A percentile compares a stretch with the other conserved stretches of the same genome.
Evolutionary conservation across 2,113 vertebrate species (phyloP).

Genomic region (Paratilapia polleni): DNA sequence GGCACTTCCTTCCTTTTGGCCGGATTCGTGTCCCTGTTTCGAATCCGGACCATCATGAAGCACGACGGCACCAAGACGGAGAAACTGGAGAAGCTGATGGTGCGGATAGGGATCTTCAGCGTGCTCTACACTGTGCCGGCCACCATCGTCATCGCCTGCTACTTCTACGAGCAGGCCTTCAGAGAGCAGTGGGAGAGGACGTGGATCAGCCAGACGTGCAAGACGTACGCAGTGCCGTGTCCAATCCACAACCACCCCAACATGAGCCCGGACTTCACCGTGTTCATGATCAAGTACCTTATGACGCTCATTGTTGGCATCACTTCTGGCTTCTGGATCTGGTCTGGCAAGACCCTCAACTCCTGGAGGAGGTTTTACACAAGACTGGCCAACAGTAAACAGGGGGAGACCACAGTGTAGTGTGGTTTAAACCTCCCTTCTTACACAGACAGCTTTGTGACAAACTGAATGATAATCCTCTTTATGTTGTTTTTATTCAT

Average conservation of each 20-base stretch:
- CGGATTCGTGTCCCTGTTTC: slow-evolving; percentile 95
- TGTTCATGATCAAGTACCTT: slow-evolving; percentile 99
- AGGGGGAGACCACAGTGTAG: slow-evolving; percentile 95
- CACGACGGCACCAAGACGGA: slow-evolving; percentile 97
- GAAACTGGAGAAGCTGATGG: slow-evolving; percentile 98
- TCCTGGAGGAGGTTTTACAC: slow-evolving; percentile 98
- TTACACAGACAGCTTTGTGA: slow-evolving; percentile 14
- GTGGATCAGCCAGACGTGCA: slow-evolving; percentile 93
- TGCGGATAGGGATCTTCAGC: slow-evolving; percentile 94
- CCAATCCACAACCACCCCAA: slow-evolving; percentile 84
- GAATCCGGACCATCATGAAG: slow-evolving; percentile 98
- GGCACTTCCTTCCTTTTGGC: slow-evolving; percentile 95
- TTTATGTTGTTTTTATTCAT: slow-evolving; percentile 23
- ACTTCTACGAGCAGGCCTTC: slow-evolving; percentile 98
- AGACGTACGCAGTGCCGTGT: slow-evolving; percentile 92
- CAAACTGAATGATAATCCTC: slow-evolving; percentile 60
- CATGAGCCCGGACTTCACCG: slow-evolving; percentile 94
- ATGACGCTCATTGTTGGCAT: slow-evolving; percentile 98
- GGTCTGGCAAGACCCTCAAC: slow-evolving; percentile 97
- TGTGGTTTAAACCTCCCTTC: background rate
- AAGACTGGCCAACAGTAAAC: slow-evolving; percentile 92
- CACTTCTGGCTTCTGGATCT: slow-evolving; percentile 99
- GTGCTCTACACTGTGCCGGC: slow-evolving; percentile 96
- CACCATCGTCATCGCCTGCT: slow-evolving; percentile 97
- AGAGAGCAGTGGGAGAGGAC: slow-evolving; percentile 95